These are phyloP conservation scores for Heliconius himera DNA, from an alignment of 1,140 invertebrate species.

Conservation along the genomic window DNA sequence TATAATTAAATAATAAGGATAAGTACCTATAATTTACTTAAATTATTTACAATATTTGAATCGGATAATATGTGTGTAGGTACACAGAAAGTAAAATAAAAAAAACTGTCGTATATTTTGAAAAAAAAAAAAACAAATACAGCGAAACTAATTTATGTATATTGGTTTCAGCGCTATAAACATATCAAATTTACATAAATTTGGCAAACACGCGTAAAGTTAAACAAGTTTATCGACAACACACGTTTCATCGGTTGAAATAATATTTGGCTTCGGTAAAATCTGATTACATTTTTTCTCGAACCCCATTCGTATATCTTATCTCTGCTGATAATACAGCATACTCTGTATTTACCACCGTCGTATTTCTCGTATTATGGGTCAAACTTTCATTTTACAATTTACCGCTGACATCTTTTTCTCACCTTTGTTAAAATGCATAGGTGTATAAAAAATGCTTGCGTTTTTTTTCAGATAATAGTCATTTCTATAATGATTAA, in stretches of 20 bases:
- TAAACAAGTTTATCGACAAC: conserved; percentile 24
- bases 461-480: conserved; percentile 18
- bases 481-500: conserved; percentile 17
- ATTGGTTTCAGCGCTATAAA: background rate
- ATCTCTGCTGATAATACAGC: conserved; percentile 45
- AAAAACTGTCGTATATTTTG: background rate
- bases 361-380: background rate
- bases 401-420: conserved; percentile 25
- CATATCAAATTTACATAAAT: conserved; percentile 6
- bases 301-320: conserved; percentile 42
- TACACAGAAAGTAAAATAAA: background rate
- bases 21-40: too few species aligned
- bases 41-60: too few species aligned
- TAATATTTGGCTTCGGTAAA: conserved; percentile 34
- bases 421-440: conserved; percentile 28
- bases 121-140: background rate
- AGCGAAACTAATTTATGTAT: background rate
- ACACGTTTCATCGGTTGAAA: conserved; percentile 6
- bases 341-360: conserved; percentile 25
- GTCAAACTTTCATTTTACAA: conserved; percentile 34
- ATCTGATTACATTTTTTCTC: conserved; percentile 45
- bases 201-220: conserved; percentile 4
- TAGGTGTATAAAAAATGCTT: conserved; percentile 16
- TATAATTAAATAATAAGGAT: too few species aligned
- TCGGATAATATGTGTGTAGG: background rate